A percentile compares a stretch with the other conserved stretches of the same genome.
Conservation (phyloP, 2,888 invertebrate species). For the Limnephilus lunatus region DNA sequence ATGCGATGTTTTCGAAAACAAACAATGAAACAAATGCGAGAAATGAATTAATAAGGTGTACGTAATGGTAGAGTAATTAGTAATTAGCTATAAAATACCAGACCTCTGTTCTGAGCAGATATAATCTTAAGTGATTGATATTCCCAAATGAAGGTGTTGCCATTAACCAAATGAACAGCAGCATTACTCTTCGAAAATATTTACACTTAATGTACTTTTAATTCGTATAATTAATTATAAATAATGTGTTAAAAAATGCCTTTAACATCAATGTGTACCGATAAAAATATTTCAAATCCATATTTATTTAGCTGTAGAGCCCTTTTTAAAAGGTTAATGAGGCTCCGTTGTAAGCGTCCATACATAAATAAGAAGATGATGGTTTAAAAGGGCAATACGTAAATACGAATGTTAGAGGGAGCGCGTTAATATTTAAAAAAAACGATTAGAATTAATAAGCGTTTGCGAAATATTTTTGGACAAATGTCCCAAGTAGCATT, state of each 20-base stretch:
- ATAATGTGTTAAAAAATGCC: neutral
- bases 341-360: too few relatives aligned
- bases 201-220: slow-evolving; percentile 14
- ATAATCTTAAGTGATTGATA: slow-evolving; percentile 44
- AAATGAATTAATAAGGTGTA: neutral
- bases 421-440: too few relatives aligned
- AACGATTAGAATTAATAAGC: too few relatives aligned
- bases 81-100: slow-evolving; percentile 23
- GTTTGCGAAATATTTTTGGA: too few relatives aligned
- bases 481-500: too few relatives aligned
- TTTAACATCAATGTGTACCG: neutral
- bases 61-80: slow-evolving; percentile 10
- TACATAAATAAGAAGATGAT: too few relatives aligned
- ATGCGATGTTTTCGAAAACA: neutral
- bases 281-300: neutral
- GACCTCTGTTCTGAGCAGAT: neutral
- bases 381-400: too few relatives aligned
- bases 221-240: slow-evolving; percentile 4
- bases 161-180: slow-evolving; percentile 18
- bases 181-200: slow-evolving; percentile 35
- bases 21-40: neutral
- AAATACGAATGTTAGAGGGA: too few relatives aligned
- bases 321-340: too few relatives aligned
- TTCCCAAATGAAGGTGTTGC: slow-evolving; percentile 10
- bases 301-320: neutral